Evolutionary conservation across 1,140 invertebrate genomes (phyloP), one percentile per base, ranked within the genome.

Genomic region (Drosophila punjabiensis): DNA sequence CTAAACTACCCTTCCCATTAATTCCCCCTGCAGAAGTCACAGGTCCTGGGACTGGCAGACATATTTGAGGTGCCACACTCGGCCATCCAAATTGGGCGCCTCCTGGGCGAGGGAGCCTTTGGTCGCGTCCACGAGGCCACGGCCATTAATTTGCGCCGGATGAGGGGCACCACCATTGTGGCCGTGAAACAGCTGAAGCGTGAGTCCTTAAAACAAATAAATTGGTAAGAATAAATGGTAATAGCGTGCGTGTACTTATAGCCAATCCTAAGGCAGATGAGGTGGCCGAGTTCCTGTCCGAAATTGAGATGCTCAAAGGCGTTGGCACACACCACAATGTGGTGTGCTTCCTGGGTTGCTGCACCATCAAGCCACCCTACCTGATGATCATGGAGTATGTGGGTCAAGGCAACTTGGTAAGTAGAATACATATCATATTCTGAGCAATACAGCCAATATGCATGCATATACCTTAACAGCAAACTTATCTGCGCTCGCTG

Each of bases 351-450:
- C 91, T 98, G 4, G 97, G 96, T 1, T 98, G 96, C 82, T 97
- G 97, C 79, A 97, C 96, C 3, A 93, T 94, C n/a, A 92, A 94
- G 47, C 93, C 95, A 71, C 97, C 95, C 16, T 95, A 94, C 82
- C 95, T 96, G 39, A 95, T 97, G 56, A 94, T 98, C 1, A 95
- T 98, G 93, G 97, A 98, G 87, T 97, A 96, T 82, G 95, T 97
- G 18, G 95, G 96, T 0, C 95, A 95, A 62, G 97, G 97, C 4
- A 97, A 97, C 93, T 93, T 98, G 48, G 95, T 97, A 56, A 52
- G 56, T 59, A 18, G 11, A 24, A 18, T 30, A 14, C 1, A 37
- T 63, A 45, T n/a, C n/a, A n/a, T 43, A 13, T 37, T 59, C 11
- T 1, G n/a, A 45, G 13, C 1, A 30, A 62, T 30, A 32, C 13